Evolutionary conservation across 2,113 vertebrate species (phyloP).

Genomic region (Labeo catla): DNA sequence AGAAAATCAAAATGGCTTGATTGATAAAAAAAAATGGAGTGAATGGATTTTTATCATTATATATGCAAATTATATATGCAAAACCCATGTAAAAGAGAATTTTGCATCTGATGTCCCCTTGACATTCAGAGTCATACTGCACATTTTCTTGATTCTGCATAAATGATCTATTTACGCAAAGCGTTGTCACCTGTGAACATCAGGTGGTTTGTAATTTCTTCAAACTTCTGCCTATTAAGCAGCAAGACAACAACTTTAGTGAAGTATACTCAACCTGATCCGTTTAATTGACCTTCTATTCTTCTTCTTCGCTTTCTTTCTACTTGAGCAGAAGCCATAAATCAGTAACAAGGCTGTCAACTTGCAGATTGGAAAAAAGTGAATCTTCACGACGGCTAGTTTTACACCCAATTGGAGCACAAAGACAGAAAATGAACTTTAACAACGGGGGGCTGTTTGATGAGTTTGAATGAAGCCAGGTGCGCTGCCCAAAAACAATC

Average conservation of each 20-base stretch:
- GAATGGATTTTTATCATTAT: too few relatives aligned
- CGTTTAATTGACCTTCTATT: background rate
- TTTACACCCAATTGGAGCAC: background rate
- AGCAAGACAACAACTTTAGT: background rate
- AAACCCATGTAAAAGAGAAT: too few relatives aligned
- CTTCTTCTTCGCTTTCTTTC: background rate
- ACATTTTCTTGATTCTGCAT: background rate
- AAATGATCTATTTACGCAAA: background rate
- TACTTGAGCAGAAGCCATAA: background rate
- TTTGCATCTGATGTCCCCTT: too few relatives aligned
- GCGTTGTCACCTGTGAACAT: background rate
- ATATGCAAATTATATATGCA: too few relatives aligned
- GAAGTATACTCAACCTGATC: background rate
- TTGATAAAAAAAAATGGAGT: too few relatives aligned
- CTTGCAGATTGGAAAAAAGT: background rate
- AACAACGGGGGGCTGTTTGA: background rate
- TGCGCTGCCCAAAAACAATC: background rate
- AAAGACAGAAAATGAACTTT: conserved; percentile 8
- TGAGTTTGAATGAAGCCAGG: conserved; percentile 1
- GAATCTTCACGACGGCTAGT: background rate
- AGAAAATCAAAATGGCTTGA: too few relatives aligned
- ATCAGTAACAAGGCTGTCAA: background rate
- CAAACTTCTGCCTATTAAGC: background rate
- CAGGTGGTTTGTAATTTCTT: background rate
- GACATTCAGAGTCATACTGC: background rate